Base-by-base conservation (phyloP, 2,113 vertebrate genomes). In the Toxotes chatareus region DNA sequence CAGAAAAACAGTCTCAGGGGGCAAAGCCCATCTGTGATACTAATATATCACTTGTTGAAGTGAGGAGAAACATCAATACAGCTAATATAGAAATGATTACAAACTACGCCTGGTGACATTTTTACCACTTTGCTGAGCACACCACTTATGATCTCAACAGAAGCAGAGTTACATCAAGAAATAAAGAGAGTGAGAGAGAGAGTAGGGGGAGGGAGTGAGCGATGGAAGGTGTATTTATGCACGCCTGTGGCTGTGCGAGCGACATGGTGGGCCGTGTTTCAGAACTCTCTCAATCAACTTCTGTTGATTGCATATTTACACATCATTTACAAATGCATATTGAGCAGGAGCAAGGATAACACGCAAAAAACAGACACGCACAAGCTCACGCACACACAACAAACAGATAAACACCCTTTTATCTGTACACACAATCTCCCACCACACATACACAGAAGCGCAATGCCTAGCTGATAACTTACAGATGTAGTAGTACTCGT, bases 401-500 rank as follows among this genome's bases (percentile, higher is more conserved):
- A 62, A 64, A 62, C 38, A 56, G 31, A 68, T 76, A 72, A 62
- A 76, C 78, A 75, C 34, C 2, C 44, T 60, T 47, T 46, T 27
- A 55, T 49, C 31, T 14, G 9, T 66, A 49, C 40, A 65, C 36
- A 46, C 12, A 31, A 42, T 31, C 69, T 36, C 32, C 36, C 11
- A 3, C 44, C 38, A 61, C 40, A 75, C 70, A 79, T 10, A 73
- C 62, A 82, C 5, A 84, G 9, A 61, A 49, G 78, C 74, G 83
- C 64, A 32, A 31, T 65, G 59, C 13, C 11, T 49, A 27, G 77
- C 31, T n/a, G 61, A 66, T 14, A 40, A 97, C 98, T 95, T 94
- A 99, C 98, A 99, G 92, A 98, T 98, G 91, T 99, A 99, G 91
- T 98, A 99, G 83, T 98, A 99, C 90, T 98, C 97, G 1, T 98